Conservation (phyloP, 53 echinoderm and acorn worm genomes). For the Antedon mediterranea region DNA sequence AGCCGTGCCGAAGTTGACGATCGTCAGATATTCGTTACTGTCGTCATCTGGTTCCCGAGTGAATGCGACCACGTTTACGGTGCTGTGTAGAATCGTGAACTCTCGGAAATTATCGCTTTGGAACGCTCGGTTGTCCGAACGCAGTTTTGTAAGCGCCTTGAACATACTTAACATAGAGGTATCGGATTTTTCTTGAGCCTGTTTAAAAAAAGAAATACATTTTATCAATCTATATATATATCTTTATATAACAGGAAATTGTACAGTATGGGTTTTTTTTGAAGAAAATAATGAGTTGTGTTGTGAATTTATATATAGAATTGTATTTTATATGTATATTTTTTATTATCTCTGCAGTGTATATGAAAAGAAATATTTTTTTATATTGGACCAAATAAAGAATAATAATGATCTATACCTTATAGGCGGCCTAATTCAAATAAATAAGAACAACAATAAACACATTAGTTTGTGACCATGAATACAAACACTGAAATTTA, state of each 20-base stretch:
- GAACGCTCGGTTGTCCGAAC: conserved; percentile 47
- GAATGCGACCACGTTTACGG: conserved; percentile 49
- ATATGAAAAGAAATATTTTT: too few relatives aligned
- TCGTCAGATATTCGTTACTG: conserved; percentile 35
- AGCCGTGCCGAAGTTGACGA: conserved; percentile 44
- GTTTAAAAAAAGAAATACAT: conserved; percentile 2
- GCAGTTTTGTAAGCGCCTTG: conserved; percentile 30
- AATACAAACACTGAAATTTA: too few relatives aligned
- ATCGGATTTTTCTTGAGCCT: conserved; percentile 28
- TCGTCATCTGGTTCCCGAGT: conserved; percentile 38
- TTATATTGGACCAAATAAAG: too few relatives aligned
- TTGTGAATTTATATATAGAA: too few relatives aligned
- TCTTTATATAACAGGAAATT: background rate
- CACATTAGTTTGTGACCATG: too few relatives aligned
- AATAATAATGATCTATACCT: too few relatives aligned
- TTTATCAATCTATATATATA: background rate
- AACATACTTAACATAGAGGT: conserved; percentile 53
- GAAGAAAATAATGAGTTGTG: too few relatives aligned
- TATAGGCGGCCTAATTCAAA: too few relatives aligned
- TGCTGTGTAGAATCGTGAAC: conserved; percentile 19
- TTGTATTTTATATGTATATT: too few relatives aligned
- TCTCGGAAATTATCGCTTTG: conserved; percentile 7
- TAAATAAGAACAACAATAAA: too few relatives aligned
- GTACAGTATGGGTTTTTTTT: background rate
- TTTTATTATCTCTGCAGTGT: too few relatives aligned